Evolutionary conservation across 1,140 invertebrate genomes (phyloP), one percentile per base, ranked within the genome.

Genomic region (Neocloeon triangulifer): DNA sequence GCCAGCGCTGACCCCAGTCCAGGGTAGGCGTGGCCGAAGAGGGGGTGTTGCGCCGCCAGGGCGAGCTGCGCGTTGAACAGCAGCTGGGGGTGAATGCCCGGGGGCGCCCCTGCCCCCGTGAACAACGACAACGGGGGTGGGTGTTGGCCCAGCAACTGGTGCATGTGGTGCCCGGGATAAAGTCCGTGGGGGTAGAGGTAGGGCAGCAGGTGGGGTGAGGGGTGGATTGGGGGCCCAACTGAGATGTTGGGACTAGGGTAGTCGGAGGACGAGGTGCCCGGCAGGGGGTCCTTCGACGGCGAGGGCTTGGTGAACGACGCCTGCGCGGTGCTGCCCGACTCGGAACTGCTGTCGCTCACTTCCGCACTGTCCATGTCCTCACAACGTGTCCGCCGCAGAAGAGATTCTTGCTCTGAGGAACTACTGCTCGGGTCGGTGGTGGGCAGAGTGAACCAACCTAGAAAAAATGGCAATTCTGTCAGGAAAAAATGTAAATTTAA

Each of bases 161-260:
- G 27, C 27, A 3, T 64, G 61, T 8, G 64, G 58, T 38, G 50
- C 25, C 48, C 48, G 12, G 71, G 73, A 53, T 86, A 86, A 30
- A 88, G 55, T 2, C 76, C 78, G 49, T 85, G 85, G 10, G 86
- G 65, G 49, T 85, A 85, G 10, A 89, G 65, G 59, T 86, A 89
- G 33, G 81, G 82, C 39, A 88, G 56, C 29, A 86, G 59, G 47
- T 71, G 68, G 21, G 68, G 66, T 10, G 77, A 77, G 8, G 79
- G 80, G 44, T 85, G 79, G 8, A 84, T 71, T 6, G 82, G 80
- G 13, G 80, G 80, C 7, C 82, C 81, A 4, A 85, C 70, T 5
- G 74, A 80, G 15, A 85, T 80, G 53, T 84, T 82, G 2, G 78
- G 77, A 25, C 75, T 67, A 2, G 78, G 77, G 38, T 75, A 76